phyloP scores from a whole-genome alignment of 2,113 vertebrate species.

The Acanthochromis polyacanthus region DNA sequence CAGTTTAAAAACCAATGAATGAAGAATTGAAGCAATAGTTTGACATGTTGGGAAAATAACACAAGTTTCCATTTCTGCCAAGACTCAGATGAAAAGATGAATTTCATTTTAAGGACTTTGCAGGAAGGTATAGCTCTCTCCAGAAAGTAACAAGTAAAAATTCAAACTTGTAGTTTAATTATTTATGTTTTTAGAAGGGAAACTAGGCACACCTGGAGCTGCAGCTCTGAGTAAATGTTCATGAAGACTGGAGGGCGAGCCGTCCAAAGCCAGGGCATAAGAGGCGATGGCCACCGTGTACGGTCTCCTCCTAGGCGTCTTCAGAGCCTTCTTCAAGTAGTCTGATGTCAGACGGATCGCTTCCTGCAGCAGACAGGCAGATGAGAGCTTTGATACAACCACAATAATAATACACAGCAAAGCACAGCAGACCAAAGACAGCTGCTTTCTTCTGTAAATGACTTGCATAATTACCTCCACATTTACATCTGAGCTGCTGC shows the following conservation, averaged over 20 bases:
- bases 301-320: constrained; percentile 66
- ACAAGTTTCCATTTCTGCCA: too few relatives aligned
- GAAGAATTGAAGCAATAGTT: too few relatives aligned
- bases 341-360: constrained; percentile 37
- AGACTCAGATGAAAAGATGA: too few relatives aligned
- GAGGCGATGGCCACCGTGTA: constrained; percentile 89
- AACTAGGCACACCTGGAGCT: constrained; percentile 63
- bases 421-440: neutral
- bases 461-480: constrained; percentile 39
- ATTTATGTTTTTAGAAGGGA: neutral
- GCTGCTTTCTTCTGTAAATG: neutral
- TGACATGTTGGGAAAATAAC: too few relatives aligned
- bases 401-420: too few relatives aligned
- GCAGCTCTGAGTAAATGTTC: constrained; percentile 57
- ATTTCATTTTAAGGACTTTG: too few relatives aligned
- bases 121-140: too few relatives aligned
- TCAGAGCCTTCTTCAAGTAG: constrained; percentile 76
- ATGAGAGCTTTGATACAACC: neutral
- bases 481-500: neutral
- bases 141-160: too few relatives aligned
- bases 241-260: neutral
- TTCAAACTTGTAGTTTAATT: neutral
- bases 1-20: too few relatives aligned
- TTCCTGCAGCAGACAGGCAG: constrained; percentile 3
- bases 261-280: constrained; percentile 86